Conservation (phyloP, 2,113 vertebrate genomes). For the Henicopernis longicauda region DNA sequence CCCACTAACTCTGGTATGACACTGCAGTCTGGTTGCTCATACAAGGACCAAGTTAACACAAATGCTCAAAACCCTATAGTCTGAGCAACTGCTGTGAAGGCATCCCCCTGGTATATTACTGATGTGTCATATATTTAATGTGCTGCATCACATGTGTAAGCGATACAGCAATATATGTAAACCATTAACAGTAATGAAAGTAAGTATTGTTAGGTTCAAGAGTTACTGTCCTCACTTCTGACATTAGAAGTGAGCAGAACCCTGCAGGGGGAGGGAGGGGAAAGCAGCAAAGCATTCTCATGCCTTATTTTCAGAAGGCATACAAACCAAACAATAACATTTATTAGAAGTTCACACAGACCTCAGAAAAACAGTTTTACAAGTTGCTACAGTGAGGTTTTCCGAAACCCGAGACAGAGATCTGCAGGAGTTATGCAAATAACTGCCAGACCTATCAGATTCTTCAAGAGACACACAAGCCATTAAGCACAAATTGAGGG, state of each 20-base stretch:
- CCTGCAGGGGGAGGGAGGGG: fast-evolving
- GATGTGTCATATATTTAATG: neutral
- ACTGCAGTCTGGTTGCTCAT: neutral
- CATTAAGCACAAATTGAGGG: neutral
- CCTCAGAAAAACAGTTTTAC: neutral
- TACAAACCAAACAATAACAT: neutral
- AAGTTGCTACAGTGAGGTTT: neutral
- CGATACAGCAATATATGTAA: neutral
- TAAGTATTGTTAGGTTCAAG: neutral
- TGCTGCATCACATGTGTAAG: neutral
- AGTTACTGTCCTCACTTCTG: neutral
- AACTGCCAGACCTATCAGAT: neutral
- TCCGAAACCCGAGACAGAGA: neutral
- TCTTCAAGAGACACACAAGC: neutral
- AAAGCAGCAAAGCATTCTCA: neutral
- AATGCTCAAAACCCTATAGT: neutral
- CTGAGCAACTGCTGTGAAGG: neutral
- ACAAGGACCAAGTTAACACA: neutral
- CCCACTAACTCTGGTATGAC: too few species aligned
- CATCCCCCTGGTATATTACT: neutral
- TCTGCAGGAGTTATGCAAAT: neutral
- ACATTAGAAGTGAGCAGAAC: neutral
- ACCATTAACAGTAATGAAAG: neutral
- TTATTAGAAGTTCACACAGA: neutral
- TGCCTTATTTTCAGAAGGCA: neutral